phyloP scores from a whole-genome alignment of 2,113 vertebrate species.

The Brachionichthys hirsutus region DNA sequence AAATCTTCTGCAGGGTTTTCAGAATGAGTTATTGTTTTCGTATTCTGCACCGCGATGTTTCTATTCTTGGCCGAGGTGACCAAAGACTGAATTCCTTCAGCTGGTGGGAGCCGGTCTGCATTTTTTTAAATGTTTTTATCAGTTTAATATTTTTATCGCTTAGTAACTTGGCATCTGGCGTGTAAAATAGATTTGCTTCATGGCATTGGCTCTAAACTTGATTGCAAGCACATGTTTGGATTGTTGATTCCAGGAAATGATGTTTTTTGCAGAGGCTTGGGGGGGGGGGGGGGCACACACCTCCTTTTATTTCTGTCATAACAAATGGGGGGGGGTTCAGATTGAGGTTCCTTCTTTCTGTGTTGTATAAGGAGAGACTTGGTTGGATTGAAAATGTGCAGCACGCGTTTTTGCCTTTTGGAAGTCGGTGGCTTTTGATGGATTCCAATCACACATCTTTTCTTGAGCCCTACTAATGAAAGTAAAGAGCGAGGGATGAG shows the following conservation, averaged over 20 bases:
- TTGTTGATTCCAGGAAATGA: constrained; percentile 3
- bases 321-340: constrained; percentile 13
- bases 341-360: background rate
- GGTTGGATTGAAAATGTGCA: constrained; percentile 2
- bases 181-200: constrained; percentile 12
- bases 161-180: constrained; percentile 7
- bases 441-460: constrained; percentile 25
- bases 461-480: constrained; percentile 11
- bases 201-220: constrained; percentile 4
- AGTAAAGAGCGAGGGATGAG: background rate
- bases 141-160: constrained; percentile 1
- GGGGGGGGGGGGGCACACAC: constrained; percentile 2
- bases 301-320: constrained; percentile 26
- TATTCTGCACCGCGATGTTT: background rate
- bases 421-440: constrained; percentile 5
- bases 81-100: constrained; percentile 4
- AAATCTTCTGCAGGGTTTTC: background rate
- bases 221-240: constrained; percentile 24
- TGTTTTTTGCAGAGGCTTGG: constrained; percentile 17
- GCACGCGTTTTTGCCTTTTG: background rate
- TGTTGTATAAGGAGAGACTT: constrained; percentile 10
- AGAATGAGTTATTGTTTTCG: background rate
- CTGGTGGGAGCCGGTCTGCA: background rate
- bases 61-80: background rate
- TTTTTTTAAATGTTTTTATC: constrained; percentile 3